Conservation (phyloP, 2,888 invertebrate species). For the Nemotelus nigrinus region DNA sequence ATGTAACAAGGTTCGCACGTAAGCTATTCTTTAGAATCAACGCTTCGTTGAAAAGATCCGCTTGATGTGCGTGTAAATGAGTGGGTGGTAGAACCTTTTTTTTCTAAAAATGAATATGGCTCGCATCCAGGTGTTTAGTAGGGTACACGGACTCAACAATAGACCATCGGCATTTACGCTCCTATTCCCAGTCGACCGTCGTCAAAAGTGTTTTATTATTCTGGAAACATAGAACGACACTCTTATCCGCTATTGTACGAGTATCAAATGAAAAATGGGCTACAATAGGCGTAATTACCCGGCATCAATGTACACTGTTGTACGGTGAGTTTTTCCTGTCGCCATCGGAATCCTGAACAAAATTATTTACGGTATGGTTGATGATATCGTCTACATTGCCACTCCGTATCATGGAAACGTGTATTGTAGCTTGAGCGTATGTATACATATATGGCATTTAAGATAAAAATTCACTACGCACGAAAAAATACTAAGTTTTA, state of each 20-base stretch:
- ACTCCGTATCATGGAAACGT: no score
- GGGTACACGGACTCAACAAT: conserved; percentile 4
- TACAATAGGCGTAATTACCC: conserved; percentile 39
- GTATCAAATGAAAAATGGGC: conserved; percentile 25
- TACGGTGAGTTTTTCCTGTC: background rate
- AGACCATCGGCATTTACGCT: background rate
- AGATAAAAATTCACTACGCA: no score
- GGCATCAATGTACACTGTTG: background rate
- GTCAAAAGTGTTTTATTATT: background rate
- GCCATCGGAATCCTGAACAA: background rate
- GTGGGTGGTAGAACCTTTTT: no score
- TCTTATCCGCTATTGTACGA: background rate
- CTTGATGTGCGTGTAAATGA: no score
- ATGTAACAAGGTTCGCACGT: no score
- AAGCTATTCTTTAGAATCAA: no score
- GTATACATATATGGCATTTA: no score
- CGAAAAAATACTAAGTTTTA: no score
- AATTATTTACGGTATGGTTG: no score
- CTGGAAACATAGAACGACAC: background rate
- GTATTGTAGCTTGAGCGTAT: no score
- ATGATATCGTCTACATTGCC: no score
- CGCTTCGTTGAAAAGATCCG: no score
- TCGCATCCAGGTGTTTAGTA: background rate
- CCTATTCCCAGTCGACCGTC: background rate
- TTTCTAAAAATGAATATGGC: background rate